Percentiles rank a stretch among this genome's conserved stretches.
Conservation (phyloP, 2,797 vertebrate species). For the Typhlichthys subterraneus region DNA sequence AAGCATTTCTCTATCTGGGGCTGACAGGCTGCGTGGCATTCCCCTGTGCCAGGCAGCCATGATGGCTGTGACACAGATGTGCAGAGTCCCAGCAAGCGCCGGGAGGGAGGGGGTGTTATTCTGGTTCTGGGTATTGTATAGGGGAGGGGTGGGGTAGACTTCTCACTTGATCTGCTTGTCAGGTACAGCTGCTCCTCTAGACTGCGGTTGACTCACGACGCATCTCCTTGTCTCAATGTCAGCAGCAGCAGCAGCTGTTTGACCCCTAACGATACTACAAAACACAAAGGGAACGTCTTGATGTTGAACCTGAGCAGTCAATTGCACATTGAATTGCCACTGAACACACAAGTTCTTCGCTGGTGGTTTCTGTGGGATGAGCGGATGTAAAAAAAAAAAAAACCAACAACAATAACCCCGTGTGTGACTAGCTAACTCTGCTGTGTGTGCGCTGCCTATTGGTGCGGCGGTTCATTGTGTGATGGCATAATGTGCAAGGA, state of each 20-base stretch:
- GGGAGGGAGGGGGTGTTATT: constrained; percentile 14
- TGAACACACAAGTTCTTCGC: too few species aligned
- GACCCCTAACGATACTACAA: constrained; percentile 20
- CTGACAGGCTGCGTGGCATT: constrained; percentile 51
- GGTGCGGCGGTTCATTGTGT: constrained; percentile 6
- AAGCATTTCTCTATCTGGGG: constrained; percentile 30
- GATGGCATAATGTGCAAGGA: constrained; percentile 26
- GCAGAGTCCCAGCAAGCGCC: constrained; percentile 22
- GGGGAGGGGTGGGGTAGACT: constrained; percentile 26
- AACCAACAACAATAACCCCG: not conserved
- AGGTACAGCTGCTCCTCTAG: constrained; percentile 68
- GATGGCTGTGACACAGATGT: constrained; percentile 63
- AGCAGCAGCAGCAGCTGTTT: constrained; percentile 61
- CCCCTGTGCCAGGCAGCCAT: constrained; percentile 56
- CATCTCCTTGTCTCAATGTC: constrained; percentile 76
- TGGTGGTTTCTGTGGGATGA: not conserved
- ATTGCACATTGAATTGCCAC: too few species aligned
- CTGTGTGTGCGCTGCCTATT: too few species aligned
- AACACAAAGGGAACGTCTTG: too few species aligned
- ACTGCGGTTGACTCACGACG: constrained; percentile 36
- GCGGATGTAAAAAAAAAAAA: not conserved
- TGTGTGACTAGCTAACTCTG: not conserved
- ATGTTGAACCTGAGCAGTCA: too few species aligned
- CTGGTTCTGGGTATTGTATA: constrained; percentile 27
- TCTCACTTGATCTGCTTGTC: constrained; percentile 60